phyloP scores from a whole-genome alignment of 1,140 invertebrate species.

The Aporrectodea caliginosa region DNA sequence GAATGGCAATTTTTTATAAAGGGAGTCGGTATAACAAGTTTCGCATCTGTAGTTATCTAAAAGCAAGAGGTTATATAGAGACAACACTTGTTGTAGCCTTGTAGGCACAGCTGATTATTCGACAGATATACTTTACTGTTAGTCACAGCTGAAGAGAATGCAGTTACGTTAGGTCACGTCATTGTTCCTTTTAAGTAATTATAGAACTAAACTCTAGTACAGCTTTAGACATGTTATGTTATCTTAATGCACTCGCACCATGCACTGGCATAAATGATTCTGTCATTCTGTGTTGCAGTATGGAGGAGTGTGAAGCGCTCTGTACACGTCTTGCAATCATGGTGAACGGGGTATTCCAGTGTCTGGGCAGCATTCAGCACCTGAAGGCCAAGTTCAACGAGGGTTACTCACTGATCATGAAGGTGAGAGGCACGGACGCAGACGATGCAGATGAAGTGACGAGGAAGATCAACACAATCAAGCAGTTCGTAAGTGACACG shows the following conservation, averaged over 20 bases:
- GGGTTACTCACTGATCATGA: constrained; percentile 45
- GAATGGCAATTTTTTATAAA: no score
- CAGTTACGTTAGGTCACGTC: background rate
- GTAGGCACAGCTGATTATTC: no score
- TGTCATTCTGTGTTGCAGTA: constrained; percentile 45
- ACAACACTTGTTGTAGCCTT: no score
- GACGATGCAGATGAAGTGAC: background rate
- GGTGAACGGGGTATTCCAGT: constrained; percentile 59
- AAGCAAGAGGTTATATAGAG: no score
- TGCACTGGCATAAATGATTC: constrained; percentile 21
- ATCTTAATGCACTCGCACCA: no score
- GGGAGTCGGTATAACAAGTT: no score
- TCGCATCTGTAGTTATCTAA: no score
- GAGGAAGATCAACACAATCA: background rate
- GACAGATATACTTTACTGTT: no score
- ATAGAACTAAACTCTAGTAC: no score
- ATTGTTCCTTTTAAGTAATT: background rate
- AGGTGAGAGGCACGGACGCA: background rate
- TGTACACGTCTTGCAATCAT: constrained; percentile 59
- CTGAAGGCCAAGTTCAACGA: constrained; percentile 56
- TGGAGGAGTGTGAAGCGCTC: constrained; percentile 60
- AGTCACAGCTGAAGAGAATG: background rate
- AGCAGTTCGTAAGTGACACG: background rate
- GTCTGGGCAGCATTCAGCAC: constrained; percentile 58
- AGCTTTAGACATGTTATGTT: no score